Evolutionary conservation across 2,888 invertebrate species (phyloP), one percentile per base, ranked within the genome.

Genomic region (Matsumyia berberina): DNA sequence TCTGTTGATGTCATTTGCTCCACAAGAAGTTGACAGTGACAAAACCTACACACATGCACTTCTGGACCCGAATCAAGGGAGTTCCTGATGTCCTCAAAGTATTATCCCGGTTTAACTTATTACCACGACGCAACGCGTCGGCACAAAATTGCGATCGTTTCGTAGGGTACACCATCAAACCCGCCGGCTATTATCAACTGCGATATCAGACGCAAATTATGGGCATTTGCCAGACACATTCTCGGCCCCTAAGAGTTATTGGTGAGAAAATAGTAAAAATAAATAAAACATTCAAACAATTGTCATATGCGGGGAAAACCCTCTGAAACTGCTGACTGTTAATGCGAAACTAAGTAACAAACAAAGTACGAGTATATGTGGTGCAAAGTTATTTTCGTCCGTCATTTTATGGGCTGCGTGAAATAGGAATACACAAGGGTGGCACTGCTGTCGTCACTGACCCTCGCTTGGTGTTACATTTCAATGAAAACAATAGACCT

Each of bases 401-500:
- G 29, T 83, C 55, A 78, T 69, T 78, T 78, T 67, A 78, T 73
- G 49, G 72, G 72, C 62, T 66, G 55, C 55, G 49, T 51, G 39
- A 49, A 78, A 64, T 62, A 64, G 37, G 67, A 74, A 69, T 17
- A 69, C 24, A 46, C 35, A 24, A 79, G 83, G 83, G 83, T 83
- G 72, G 39, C 42, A 44, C 15, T 73, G 62, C 49, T 39, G 69
- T 79, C 83, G 83, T 64, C 79, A 79, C 82, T 86, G 79, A 81
- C 86, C 87, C 86, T 83, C 72, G 51, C 19, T 62, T 31, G 82
- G 86, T 86, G 69, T 87, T 80, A 69, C 64, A 86, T 87, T 86
- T 87, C 87, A 86, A 70, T 58, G 51, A 83, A 83, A 83, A 83
- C 83, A 83, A 83, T 83, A 67, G 79, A n/a, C 69, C 79, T 73